Conservation (phyloP, 2,113 vertebrate species). For the Columba livia region DNA sequence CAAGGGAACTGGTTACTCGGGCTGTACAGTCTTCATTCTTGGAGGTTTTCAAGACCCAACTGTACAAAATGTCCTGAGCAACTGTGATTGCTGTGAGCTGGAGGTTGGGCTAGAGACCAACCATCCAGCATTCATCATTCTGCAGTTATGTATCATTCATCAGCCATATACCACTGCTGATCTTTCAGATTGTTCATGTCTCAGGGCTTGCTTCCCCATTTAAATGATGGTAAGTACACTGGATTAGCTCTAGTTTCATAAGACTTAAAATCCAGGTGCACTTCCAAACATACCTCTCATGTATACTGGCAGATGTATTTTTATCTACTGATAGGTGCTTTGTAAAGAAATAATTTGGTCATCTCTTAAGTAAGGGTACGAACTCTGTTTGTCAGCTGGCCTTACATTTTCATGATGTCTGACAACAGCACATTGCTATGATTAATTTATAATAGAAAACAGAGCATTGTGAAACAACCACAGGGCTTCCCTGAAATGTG, state of each 20-base stretch:
- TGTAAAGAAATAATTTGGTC: neutral
- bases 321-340: neutral
- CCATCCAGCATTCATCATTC: accelerated
- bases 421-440: neutral
- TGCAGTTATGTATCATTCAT: neutral
- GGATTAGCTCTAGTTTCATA: neutral
- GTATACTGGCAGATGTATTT: neutral
- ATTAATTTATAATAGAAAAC: conserved; percentile 44
- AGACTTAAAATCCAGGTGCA: neutral
- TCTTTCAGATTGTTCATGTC: neutral
- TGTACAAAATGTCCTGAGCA: neutral
- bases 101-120: accelerated
- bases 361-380: neutral
- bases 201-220: neutral
- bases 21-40: neutral
- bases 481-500: neutral
- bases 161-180: neutral
- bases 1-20: neutral
- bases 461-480: neutral
- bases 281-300: neutral
- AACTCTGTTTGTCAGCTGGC: neutral
- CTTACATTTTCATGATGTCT: conserved; percentile 3
- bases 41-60: neutral
- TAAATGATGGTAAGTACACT: neutral
- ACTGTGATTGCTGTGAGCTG: neutral